A percentile compares a stretch with the other conserved stretches of the same genome.
Conservation (phyloP, 1,140 invertebrate genomes). For the Drosophila tristis region DNA sequence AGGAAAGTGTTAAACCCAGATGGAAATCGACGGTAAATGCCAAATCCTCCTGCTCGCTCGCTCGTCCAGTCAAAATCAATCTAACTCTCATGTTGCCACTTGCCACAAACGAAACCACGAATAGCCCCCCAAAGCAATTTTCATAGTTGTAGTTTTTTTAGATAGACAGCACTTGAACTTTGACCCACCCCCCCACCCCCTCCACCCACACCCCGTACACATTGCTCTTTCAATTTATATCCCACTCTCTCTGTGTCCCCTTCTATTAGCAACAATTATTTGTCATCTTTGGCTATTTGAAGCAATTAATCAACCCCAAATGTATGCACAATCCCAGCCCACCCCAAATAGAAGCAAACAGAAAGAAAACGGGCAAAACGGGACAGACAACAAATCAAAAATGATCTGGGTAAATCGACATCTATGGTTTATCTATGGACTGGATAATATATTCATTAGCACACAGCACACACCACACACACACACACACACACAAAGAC, state of each 20-base stretch:
- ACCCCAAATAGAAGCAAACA: too few species aligned
- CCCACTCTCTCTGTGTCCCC: slow-evolving; percentile 11
- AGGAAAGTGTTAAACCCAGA: slow-evolving; percentile 82
- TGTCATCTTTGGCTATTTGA: slow-evolving; percentile 56
- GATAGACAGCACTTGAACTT: slow-evolving; percentile 35
- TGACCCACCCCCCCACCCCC: slow-evolving; percentile 14
- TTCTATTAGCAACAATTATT: slow-evolving; percentile 65
- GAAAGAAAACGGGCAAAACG: background rate
- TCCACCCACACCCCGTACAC: background rate
- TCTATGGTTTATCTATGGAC: slow-evolving; percentile 60
- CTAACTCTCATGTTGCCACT: slow-evolving; percentile 41
- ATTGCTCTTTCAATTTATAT: background rate
- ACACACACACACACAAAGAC: background rate
- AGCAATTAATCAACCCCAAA: slow-evolving; percentile 68
- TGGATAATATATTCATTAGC: slow-evolving; percentile 76
- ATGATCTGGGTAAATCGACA: slow-evolving; percentile 61
- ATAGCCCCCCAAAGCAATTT: too few species aligned
- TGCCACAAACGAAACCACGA: slow-evolving; percentile 31
- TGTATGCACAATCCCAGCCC: slow-evolving; percentile 41
- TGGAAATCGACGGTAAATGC: slow-evolving; percentile 83
- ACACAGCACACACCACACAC: slow-evolving; percentile 22
- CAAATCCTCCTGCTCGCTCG: slow-evolving; percentile 17
- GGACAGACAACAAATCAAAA: slow-evolving; percentile 46
- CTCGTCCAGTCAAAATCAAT: slow-evolving; percentile 35
- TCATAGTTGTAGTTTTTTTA: slow-evolving; percentile 24